Percentiles rank a stretch among this genome's conserved stretches.
Evolutionary conservation across 1,140 invertebrate genomes (phyloP).

Genomic region (Drosophila orena): DNA sequence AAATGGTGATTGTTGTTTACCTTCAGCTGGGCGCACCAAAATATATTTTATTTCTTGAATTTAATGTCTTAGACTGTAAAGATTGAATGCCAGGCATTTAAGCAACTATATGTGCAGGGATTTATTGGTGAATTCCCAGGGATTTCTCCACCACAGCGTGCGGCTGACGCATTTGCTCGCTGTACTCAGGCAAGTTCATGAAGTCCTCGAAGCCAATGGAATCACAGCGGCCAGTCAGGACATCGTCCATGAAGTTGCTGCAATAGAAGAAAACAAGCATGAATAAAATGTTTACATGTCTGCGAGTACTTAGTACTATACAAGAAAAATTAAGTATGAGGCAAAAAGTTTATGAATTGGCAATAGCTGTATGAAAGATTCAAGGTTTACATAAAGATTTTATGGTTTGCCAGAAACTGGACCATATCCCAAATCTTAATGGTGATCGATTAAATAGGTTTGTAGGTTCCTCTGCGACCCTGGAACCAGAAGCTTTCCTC

Average conservation of each 20-base stretch:
- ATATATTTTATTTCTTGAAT: constrained; percentile 24
- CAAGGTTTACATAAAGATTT: too few species aligned
- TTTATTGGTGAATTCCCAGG: constrained; percentile 88
- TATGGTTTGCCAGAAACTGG: too few species aligned
- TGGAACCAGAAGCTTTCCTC: neutral
- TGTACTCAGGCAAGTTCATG: constrained; percentile 90
- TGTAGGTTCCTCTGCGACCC: too few species aligned
- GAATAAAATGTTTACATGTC: too few species aligned
- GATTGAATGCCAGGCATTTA: constrained; percentile 23
- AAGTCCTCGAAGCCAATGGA: constrained; percentile 93
- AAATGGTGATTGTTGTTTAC: constrained; percentile 3
- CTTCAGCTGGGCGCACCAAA: constrained; percentile 3
- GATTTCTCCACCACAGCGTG: constrained; percentile 92
- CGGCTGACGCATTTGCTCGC: constrained; percentile 91
- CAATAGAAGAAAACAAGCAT: constrained; percentile 65
- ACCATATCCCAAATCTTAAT: too few species aligned
- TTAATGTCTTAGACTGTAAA: constrained; percentile 11
- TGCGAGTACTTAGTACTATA: neutral
- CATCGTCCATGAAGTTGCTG: constrained; percentile 89
- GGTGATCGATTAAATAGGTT: too few species aligned
- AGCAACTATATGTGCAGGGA: constrained; percentile 30
- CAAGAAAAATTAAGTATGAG: too few species aligned
- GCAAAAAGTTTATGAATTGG: too few species aligned
- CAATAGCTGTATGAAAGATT: too few species aligned
- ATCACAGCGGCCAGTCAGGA: constrained; percentile 90